Conservation (phyloP, 37 sponge, comb jelly and placozoan genomes). For the Ephydatia muelleri region DNA sequence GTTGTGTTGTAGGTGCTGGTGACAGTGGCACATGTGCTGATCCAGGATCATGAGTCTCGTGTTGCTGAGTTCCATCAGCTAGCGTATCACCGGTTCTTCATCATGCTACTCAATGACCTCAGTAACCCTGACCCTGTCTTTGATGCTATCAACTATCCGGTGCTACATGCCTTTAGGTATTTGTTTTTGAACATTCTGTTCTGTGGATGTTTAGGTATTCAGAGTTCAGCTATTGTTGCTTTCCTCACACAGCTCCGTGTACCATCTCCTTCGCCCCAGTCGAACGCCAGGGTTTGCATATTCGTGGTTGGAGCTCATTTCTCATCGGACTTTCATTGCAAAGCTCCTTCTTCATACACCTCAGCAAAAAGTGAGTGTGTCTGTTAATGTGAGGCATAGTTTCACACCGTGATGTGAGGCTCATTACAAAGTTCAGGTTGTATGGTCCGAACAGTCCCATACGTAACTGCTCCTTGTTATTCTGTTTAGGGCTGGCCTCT, state of each 20-base stretch:
- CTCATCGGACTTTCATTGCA: conserved; percentile 90
- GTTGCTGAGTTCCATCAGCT: conserved; percentile 94
- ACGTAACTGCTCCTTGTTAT: not conserved
- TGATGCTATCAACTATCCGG: conserved; percentile 83
- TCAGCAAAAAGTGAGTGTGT: conserved; percentile 74
- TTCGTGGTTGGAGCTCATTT: conserved; percentile 97
- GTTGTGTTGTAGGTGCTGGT: conserved; percentile 58
- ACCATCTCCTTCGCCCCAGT: conserved; percentile 87
- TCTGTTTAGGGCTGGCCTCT: conserved; percentile 89
- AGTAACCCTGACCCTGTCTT: conserved; percentile 88
- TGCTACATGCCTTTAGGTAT: conserved; percentile 91
- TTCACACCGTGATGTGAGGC: not conserved
- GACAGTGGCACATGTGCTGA: conserved; percentile 80
- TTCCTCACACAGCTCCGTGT: conserved; percentile 63
- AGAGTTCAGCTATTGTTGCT: not conserved
- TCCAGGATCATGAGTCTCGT: conserved; percentile 92
- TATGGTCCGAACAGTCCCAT: not conserved
- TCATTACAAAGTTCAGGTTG: not conserved
- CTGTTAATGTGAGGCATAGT: not conserved
- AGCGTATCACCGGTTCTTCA: conserved; percentile 97
- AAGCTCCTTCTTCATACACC: conserved; percentile 88
- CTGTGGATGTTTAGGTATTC: too few relatives aligned
- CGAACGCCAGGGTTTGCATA: conserved; percentile 96
- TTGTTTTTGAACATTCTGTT: not conserved
- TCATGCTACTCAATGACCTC: conserved; percentile 96